Evolutionary conservation across 2,888 invertebrate genomes (phyloP), one percentile per base, ranked within the genome.

Genomic region (Cerceris rybyensis): DNA sequence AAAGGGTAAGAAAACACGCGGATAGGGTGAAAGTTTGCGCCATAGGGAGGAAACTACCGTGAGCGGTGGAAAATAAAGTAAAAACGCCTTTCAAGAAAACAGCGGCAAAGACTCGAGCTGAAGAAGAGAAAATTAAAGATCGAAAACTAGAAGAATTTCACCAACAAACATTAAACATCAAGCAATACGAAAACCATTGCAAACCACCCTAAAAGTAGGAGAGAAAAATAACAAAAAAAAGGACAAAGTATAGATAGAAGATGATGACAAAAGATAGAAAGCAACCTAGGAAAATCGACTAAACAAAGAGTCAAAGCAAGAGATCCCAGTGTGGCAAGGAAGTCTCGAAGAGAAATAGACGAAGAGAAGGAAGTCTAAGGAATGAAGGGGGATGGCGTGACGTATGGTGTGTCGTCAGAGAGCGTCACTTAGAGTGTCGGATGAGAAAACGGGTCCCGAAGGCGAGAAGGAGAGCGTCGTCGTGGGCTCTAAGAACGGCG

Each of bases 371-470:
- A 16, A 39, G 49, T 39, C 52, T 11, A 43, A 46, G 58, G 49
- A 28, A 28, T 28, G 4, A 28, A 28, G 28, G 28, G 63, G 76
- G 74, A 80, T 77, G 79, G 81, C 71, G 85, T 91, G 91, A 91
- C 91, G 90, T 91, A 91, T 90, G 89, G 88, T 86, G 69, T 76
- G 86, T 82, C 87, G 89, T 89, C 88, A 86, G 85, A 75, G 80
- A 86, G 81, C 86, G 88, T 88, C 88, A 88, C 88, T 87, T 86
- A 79, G 83, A 84, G 83, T 82, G 82, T 81, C 81, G 86, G 85
- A 87, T 86, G 90, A 87, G 87, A 82, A 85, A 87, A 82, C 82
- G 28, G 28, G 89, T 80, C 70, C 78, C 66, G 68, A 60, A 16
- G 65, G 75, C 49, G 63, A 71, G 73, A 78, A 71, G 77, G 70